phyloP scores from a whole-genome alignment of 2,113 vertebrate genomes.

The Ceyx cyanopectus region DNA sequence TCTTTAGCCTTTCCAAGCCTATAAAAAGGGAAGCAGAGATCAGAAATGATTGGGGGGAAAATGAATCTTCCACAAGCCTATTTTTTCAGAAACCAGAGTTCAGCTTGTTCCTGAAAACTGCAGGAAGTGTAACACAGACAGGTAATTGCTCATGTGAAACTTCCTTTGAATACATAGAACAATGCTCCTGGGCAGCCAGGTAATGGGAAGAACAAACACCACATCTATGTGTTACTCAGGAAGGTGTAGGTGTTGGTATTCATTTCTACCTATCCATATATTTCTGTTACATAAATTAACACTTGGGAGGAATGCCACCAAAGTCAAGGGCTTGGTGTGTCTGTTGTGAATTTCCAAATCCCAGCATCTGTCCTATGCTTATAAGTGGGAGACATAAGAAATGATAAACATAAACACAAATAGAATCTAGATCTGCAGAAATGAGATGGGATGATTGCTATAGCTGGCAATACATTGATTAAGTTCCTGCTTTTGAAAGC shows the following conservation, averaged over 20 bases:
- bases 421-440: background rate
- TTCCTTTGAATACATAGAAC: background rate
- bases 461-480: background rate
- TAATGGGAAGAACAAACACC: background rate
- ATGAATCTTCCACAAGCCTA: background rate
- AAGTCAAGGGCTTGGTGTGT: background rate
- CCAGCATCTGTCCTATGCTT: background rate
- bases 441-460: background rate
- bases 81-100: slow-evolving; percentile 12
- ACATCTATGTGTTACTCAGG: background rate
- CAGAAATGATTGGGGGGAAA: background rate
- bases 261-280: background rate
- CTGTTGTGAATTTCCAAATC: background rate
- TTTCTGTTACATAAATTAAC: background rate
- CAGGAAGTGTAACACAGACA: background rate
- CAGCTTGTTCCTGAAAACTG: background rate
- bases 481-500: background rate
- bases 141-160: slow-evolving; percentile 16
- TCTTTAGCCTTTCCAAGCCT: background rate
- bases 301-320: background rate
- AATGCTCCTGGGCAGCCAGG: background rate
- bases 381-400: background rate
- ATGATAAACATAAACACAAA: background rate
- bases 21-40: background rate
- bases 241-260: background rate